Base-by-base conservation (phyloP, 2,113 vertebrate genomes). In the Kryptolebias marmoratus region DNA sequence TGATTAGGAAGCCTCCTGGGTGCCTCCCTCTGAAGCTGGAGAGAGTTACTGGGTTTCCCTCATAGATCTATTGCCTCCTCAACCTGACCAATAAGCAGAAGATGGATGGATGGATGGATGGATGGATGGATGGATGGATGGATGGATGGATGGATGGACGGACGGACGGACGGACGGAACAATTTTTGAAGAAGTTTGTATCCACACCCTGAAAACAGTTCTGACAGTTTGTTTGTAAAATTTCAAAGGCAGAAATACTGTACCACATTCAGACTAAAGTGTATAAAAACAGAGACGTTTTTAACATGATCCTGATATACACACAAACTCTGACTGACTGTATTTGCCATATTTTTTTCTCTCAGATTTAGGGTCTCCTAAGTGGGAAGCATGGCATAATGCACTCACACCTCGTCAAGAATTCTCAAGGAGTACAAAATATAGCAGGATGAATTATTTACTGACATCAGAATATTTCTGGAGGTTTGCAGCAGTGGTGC, bases 371-470 rank as follows among this genome's bases (percentile, higher is more conserved):
- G 42, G 64, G 67, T 83, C 79, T 89, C 68, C 63, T 47, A 55
- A 64, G 55, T 58, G 74, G 36, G 45, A 54, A 75, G 63, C 61
- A 55, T 67, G 48, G 88, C 75, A 89, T 89, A 87, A 90, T 90
- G 69, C 83, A 77, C 77, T 85, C n/a, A 16, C 80, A 70, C 68
- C 73, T 87, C 73, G 79, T 92, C 84, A 90, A 83, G 92, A 89
- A 87, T 90, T 80, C 84, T 90, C 86, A 91, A 92, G 93, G 90
- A 86, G 81, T 90, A 93, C 93, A 94, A 94, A 94, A 93, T 92
- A 90, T 89, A 88, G 79, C 73, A n/a, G 73, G 80, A 92, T 94
- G 75, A 92, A 93, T 93, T 94, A 94, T 94, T 94, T 93, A 94
- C 86, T 58, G 59, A 83, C 81, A 50, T 83, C 71, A 52, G 84